Percentiles rank a stretch among this genome's conserved stretches.
Evolutionary conservation across 2,113 vertebrate species (phyloP).

Genomic region (Emberiza fucata): DNA sequence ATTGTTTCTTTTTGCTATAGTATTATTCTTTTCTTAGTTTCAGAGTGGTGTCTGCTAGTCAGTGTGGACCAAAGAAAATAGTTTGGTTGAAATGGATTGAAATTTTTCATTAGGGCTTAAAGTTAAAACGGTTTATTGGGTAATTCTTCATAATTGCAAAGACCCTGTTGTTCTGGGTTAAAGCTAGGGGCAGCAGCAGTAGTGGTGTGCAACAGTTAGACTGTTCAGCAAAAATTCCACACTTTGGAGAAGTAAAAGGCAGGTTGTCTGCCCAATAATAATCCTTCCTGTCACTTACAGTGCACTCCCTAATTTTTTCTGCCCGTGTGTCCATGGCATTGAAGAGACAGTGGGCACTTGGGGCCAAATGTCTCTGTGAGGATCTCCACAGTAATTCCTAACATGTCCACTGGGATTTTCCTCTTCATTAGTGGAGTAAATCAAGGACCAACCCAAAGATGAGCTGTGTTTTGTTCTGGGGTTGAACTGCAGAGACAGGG

Average conservation of each 20-base stretch:
- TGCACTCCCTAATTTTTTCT: background rate
- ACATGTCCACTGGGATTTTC: background rate
- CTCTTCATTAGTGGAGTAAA: background rate
- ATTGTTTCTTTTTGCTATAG: constrained; percentile 20
- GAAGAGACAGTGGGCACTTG: background rate
- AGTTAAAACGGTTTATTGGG: background rate
- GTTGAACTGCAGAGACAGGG: background rate
- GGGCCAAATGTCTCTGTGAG: background rate
- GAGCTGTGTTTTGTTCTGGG: background rate
- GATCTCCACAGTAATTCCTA: background rate
- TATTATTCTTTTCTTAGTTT: background rate
- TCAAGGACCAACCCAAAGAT: background rate
- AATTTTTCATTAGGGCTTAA: background rate
- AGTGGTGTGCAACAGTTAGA: background rate
- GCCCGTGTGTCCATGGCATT: background rate
- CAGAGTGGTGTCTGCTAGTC: background rate
- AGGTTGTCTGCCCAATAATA: background rate
- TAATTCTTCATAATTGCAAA: background rate
- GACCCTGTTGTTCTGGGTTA: background rate
- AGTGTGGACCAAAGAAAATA: background rate
- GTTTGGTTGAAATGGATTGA: background rate
- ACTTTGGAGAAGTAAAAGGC: background rate
- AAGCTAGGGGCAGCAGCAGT: background rate
- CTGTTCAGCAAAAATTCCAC: background rate
- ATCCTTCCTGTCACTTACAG: background rate